These are phyloP conservation scores for Pemphredon lugubris DNA, from an alignment of 2,888 invertebrate species.

Conservation along the genomic window DNA sequence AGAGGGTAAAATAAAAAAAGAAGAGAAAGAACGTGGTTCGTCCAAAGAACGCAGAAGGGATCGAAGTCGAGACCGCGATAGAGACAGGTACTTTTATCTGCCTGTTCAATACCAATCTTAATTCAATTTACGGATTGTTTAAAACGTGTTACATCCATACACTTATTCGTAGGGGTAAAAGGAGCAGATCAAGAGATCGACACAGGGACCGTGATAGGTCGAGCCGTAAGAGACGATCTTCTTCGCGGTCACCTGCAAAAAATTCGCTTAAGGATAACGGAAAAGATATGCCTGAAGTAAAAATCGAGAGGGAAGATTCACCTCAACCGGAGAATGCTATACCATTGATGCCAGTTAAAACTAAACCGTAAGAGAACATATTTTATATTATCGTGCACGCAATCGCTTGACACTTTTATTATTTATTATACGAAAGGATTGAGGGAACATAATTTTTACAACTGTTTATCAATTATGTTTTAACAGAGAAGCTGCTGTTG, in stretches of 20 bases:
- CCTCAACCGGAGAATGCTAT: slow-evolving; percentile 78
- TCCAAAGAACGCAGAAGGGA: slow-evolving; percentile 80
- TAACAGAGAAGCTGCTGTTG: slow-evolving; percentile 80
- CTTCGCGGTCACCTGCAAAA: slow-evolving; percentile 77
- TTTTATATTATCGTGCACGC: slow-evolving; percentile 1
- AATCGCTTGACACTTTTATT: too few species aligned
- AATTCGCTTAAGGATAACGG: slow-evolving; percentile 73
- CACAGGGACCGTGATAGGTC: slow-evolving; percentile 79
- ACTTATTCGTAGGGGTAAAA: slow-evolving; percentile 75
- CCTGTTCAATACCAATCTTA: background rate
- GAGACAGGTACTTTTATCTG: slow-evolving; percentile 71
- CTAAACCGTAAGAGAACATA: slow-evolving; percentile 76
- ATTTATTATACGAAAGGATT: too few species aligned
- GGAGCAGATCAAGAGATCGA: slow-evolving; percentile 81
- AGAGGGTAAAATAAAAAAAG: slow-evolving; percentile 76
- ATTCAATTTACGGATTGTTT: too few species aligned
- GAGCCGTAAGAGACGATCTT: slow-evolving; percentile 75
- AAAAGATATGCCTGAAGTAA: slow-evolving; percentile 74
- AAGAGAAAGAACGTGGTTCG: slow-evolving; percentile 77
- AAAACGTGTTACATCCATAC: too few species aligned
- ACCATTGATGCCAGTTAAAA: slow-evolving; percentile 78
- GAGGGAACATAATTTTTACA: too few species aligned
- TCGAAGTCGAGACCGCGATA: slow-evolving; percentile 78
- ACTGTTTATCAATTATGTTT: too few species aligned
- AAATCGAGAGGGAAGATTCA: slow-evolving; percentile 76